phyloP scores from a whole-genome alignment of 2,797 vertebrate species.

The Tragelaphus oryx region DNA sequence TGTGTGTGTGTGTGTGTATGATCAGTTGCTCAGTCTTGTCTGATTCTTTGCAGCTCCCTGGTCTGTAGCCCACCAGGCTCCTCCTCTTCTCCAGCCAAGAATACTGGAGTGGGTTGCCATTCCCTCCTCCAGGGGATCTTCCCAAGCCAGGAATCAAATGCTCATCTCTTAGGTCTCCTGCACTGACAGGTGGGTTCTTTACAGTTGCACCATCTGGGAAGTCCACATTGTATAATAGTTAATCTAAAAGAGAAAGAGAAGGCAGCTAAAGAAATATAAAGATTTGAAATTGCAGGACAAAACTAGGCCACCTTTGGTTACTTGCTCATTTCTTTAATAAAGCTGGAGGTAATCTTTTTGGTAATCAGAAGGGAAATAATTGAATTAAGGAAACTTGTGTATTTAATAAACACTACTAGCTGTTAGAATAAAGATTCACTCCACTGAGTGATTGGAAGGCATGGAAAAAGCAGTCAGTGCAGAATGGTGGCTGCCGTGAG shows the following conservation, averaged over 20 bases:
- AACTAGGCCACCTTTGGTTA: neutral
- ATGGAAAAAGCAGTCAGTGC: neutral
- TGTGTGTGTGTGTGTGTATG: neutral
- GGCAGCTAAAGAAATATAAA: neutral
- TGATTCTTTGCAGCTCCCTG: neutral
- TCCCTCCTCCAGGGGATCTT: neutral
- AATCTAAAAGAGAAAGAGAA: neutral
- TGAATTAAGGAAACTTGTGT: neutral
- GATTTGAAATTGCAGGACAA: neutral
- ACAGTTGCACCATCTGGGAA: neutral
- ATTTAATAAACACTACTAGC: neutral
- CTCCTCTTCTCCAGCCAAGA: neutral
- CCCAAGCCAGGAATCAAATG: neutral
- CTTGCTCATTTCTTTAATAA: neutral
- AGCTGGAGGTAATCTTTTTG: neutral
- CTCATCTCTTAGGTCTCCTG: neutral
- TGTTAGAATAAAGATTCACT: neutral
- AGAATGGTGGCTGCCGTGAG: neutral
- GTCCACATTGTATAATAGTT: neutral
- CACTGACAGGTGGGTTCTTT: neutral
- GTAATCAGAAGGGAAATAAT: neutral
- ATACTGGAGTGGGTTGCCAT: neutral
- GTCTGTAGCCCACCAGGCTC: neutral
- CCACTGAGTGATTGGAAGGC: neutral
- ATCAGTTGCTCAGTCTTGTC: neutral